Base-by-base conservation (phyloP, 2,113 vertebrate species). In the Calypte anna region DNA sequence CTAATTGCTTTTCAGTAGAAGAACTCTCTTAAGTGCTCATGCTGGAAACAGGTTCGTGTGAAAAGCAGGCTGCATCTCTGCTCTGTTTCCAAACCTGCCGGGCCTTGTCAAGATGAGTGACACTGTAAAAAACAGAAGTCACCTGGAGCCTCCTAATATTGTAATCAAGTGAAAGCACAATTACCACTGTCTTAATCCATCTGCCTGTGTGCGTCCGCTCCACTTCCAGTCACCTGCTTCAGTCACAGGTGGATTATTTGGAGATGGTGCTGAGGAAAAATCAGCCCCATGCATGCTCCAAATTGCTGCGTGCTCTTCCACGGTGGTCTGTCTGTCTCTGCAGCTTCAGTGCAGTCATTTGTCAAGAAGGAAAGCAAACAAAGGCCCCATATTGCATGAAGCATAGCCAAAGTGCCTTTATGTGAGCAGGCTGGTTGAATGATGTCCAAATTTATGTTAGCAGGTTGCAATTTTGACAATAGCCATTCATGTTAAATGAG, bases 1-100 rank as follows among this genome's bases (percentile, higher is more conserved):
- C 91, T 98, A 98, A 98, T 98, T 98, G 95, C 95, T 97, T 98
- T 98, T 97, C 14, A 30, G 93, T 96, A 87, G 91, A 87, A 96
- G 59, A 97, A 90, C 70, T 95, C 92, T 97, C 95, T 93, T 88
- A 97, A 97, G 96, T 96, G 87, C 90, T 94, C 50, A 82, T 2
- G 14, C 68, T 95, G 88, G 91, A 97, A 96, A 95, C 74, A 72
- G 62, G 69, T 82, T 95, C 38, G 36, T 82, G 78, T 50, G 84
- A 96, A 95, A 96, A 93, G 63, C 88, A 94, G 66, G 89, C 86
- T 90, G 82, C 58, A 72, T 78, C 82, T 96, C 80, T 79, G 44
- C 86, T 91, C 80, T 87, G 38, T 82, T 94, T 96, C 87, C 75
- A 89, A 87, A 86, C 91, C 97, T 90, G 58, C 77, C 93, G 97